phyloP scores from a whole-genome alignment of 2,888 invertebrate genomes.

The Ommatoiulus sabulosus region DNA sequence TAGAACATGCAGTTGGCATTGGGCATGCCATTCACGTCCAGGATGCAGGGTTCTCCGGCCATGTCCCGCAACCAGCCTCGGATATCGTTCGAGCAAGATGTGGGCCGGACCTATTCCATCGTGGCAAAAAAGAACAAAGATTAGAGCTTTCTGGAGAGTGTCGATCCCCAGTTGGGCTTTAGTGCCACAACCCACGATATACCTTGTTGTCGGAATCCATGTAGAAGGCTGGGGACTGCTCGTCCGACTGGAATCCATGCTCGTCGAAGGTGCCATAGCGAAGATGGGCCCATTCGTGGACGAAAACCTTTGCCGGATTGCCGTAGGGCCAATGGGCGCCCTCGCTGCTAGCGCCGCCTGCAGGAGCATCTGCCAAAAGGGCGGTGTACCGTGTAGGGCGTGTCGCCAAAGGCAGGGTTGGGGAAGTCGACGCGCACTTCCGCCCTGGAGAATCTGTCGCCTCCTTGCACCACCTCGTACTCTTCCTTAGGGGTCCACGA shows the following conservation, averaged over 20 bases:
- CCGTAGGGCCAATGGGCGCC: slow-evolving; percentile 24
- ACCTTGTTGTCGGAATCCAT: slow-evolving; percentile 61
- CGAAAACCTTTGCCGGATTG: slow-evolving; percentile 60
- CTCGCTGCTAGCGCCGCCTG: not conserved
- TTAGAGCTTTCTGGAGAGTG: not conserved
- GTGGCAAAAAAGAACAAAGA: not conserved
- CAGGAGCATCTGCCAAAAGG: slow-evolving; percentile 43
- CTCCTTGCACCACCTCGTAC: slow-evolving; percentile 59
- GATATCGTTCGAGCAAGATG: slow-evolving; percentile 62
- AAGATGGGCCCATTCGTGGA: slow-evolving; percentile 64
- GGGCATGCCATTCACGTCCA: slow-evolving; percentile 59
- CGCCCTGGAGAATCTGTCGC: slow-evolving; percentile 58
- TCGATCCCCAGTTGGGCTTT: not conserved
- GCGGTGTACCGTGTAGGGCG: slow-evolving; percentile 63
- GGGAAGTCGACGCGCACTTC: slow-evolving; percentile 62
- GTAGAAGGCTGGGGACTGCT: slow-evolving; percentile 60
- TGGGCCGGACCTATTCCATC: slow-evolving; percentile 61
- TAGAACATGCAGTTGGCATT: slow-evolving; percentile 59
- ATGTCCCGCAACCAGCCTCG: slow-evolving; percentile 62
- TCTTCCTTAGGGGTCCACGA: slow-evolving; percentile 62
- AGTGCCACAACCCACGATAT: not conserved
- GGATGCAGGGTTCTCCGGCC: slow-evolving; percentile 61
- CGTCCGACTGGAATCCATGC: slow-evolving; percentile 62
- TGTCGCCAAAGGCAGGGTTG: slow-evolving; percentile 62
- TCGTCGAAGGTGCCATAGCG: slow-evolving; percentile 64